Percentiles rank a stretch among this genome's conserved stretches.
These are phyloP conservation scores for Cyclophora punctaria DNA, from an alignment of 2,888 invertebrate species.

Conservation along the genomic window DNA sequence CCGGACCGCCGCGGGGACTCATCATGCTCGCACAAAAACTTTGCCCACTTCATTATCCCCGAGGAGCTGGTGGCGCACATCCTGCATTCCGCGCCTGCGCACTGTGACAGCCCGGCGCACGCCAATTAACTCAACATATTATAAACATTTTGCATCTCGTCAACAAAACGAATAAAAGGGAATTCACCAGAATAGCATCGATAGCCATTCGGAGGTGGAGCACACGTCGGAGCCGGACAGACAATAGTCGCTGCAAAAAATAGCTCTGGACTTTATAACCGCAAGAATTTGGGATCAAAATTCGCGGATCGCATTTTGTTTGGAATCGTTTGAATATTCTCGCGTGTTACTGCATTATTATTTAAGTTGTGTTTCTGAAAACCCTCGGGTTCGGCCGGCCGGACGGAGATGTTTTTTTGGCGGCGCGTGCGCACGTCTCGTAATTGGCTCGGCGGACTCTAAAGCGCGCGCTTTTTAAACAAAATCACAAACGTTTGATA, in stretches of 20 bases:
- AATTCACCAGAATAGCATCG: conserved; percentile 38
- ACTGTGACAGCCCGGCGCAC: conserved; percentile 26
- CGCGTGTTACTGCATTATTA: conserved; percentile 76
- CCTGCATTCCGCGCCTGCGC: conserved; percentile 39
- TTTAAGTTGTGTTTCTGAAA: conserved; percentile 65
- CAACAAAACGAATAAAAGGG: conserved; percentile 22
- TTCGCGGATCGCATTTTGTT: conserved; percentile 69
- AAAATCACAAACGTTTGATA: conserved; percentile 29
- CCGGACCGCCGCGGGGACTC: conserved; percentile 59
- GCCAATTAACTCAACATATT: conserved; percentile 46
- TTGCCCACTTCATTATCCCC: conserved; percentile 60
- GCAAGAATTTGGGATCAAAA: conserved; percentile 68
- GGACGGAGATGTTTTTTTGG: conserved; percentile 54
- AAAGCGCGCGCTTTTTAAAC: conserved; percentile 41
- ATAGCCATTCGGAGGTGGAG: conserved; percentile 27
- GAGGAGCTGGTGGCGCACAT: conserved; percentile 36
- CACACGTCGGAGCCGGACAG: conserved; percentile 51
- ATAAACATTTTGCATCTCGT: conserved; percentile 27
- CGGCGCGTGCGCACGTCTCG: conserved; percentile 66
- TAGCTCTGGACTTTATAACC: conserved; percentile 35
- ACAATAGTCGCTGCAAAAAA: conserved; percentile 67
- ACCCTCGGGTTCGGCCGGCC: conserved; percentile 50
- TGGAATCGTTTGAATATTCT: conserved; percentile 47
- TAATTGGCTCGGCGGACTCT: conserved; percentile 61
- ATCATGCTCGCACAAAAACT: conserved; percentile 59